phyloP scores from a whole-genome alignment of 2,888 invertebrate genomes.

The Herminia tarsipennalis region DNA sequence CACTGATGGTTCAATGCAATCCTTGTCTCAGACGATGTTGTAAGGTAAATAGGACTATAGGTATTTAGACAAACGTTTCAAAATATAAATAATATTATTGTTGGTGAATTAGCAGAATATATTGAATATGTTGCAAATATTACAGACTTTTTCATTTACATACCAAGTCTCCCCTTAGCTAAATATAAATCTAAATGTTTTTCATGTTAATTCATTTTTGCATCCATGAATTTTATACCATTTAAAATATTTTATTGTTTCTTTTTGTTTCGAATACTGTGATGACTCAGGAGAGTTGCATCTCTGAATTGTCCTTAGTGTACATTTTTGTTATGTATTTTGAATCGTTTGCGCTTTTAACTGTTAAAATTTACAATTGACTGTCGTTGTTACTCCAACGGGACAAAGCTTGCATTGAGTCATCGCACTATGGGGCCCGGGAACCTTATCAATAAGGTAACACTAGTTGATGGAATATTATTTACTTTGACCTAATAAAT shows the following conservation, averaged over 20 bases:
- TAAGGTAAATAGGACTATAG: constrained; percentile 63
- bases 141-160: constrained; percentile 76
- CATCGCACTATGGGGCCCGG: constrained; percentile 83
- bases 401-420: constrained; percentile 85
- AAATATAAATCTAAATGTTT: constrained; percentile 58
- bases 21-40: constrained; percentile 78
- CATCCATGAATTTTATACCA: constrained; percentile 67
- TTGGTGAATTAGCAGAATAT: constrained; percentile 81
- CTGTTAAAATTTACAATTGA: constrained; percentile 35
- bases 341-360: constrained; percentile 46
- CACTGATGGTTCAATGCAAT: constrained; percentile 81
- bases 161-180: constrained; percentile 59
- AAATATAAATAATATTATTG: constrained; percentile 60
- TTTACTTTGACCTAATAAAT: not conserved
- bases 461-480: constrained; percentile 52
- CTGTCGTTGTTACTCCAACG: constrained; percentile 60
- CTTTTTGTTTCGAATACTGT: constrained; percentile 73
- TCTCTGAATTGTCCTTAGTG: constrained; percentile 55
- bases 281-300: constrained; percentile 81
- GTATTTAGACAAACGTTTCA: constrained; percentile 58
- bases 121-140: constrained; percentile 81
- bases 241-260: constrained; percentile 50
- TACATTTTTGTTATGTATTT: constrained; percentile 49
- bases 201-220: constrained; percentile 66
- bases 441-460: constrained; percentile 47